Conservation (phyloP, 1,140 invertebrate genomes). For the Bombus ignitus region DNA sequence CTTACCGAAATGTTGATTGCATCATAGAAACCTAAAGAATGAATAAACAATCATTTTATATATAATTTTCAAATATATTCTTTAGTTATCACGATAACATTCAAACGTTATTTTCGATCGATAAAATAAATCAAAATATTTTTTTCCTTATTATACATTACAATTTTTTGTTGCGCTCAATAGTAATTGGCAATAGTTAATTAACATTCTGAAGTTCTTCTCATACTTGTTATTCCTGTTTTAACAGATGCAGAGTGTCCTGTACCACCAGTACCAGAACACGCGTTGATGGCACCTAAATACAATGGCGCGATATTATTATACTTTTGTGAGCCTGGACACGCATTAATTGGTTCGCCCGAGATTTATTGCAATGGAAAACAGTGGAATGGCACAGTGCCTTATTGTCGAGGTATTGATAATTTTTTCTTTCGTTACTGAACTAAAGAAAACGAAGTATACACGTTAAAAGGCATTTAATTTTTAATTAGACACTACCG, state of each 20-base stretch:
- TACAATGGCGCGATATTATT: conserved; percentile 84
- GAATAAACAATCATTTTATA: too few species aligned
- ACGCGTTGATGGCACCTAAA: conserved; percentile 82
- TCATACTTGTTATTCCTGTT: not conserved
- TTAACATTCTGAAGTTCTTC: not conserved
- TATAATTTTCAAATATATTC: too few species aligned
- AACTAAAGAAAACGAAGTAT: not conserved
- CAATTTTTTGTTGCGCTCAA: too few species aligned
- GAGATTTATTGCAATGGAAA: conserved; percentile 86
- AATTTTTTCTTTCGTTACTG: not conserved
- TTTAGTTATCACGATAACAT: too few species aligned
- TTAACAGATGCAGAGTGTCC: conserved; percentile 76
- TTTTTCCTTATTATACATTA: too few species aligned
- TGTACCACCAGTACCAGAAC: conserved; percentile 71
- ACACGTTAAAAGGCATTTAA: not conserved
- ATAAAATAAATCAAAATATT: too few species aligned
- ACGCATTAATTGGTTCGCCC: conserved; percentile 82
- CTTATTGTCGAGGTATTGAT: conserved; percentile 84
- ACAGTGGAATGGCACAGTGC: conserved; percentile 85
- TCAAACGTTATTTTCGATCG: too few species aligned
- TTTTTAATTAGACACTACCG: conserved; percentile 73
- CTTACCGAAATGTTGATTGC: too few species aligned
- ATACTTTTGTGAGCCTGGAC: conserved; percentile 86
- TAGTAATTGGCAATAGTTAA: too few species aligned
- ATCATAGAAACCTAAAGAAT: too few species aligned